Percentiles rank a stretch among this genome's conserved stretches.
Evolutionary conservation across 2,113 vertebrate species (phyloP).

Genomic region (Sorex fumeus): DNA sequence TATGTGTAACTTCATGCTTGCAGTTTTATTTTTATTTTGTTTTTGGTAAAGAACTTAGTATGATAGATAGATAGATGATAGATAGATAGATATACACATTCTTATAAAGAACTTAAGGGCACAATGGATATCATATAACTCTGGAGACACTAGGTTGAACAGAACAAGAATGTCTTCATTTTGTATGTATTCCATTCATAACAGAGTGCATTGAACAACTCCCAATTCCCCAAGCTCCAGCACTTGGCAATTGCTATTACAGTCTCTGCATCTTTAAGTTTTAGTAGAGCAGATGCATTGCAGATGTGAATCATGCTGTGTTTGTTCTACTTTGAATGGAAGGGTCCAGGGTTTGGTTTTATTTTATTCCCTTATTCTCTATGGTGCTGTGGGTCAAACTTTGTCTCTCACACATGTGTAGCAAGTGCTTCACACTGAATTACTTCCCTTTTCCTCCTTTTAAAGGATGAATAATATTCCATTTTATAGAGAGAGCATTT

Average conservation of each 20-base stretch:
- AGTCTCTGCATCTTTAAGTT: not conserved
- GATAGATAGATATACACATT: not conserved
- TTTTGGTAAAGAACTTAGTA: not conserved
- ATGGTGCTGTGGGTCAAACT: no score
- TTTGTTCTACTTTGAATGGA: not conserved
- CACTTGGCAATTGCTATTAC: not conserved
- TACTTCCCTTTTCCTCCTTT: not conserved
- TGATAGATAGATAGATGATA: not conserved
- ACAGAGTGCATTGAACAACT: not conserved
- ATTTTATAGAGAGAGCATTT: not conserved
- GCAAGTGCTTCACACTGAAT: no score
- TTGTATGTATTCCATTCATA: not conserved
- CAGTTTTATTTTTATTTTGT: not conserved
- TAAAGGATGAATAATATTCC: not conserved
- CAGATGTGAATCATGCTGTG: not conserved
- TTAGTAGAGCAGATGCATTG: not conserved
- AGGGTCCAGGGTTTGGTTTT: not conserved
- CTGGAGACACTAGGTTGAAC: not conserved
- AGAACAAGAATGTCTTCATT: not conserved
- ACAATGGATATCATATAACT: not conserved
- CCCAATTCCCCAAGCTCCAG: not conserved
- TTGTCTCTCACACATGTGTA: no score
- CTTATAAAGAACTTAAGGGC: not conserved
- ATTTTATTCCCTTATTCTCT: not conserved
- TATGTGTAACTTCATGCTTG: not conserved